Conservation (phyloP, 2,888 invertebrate species). For the Microchrysa polita region DNA sequence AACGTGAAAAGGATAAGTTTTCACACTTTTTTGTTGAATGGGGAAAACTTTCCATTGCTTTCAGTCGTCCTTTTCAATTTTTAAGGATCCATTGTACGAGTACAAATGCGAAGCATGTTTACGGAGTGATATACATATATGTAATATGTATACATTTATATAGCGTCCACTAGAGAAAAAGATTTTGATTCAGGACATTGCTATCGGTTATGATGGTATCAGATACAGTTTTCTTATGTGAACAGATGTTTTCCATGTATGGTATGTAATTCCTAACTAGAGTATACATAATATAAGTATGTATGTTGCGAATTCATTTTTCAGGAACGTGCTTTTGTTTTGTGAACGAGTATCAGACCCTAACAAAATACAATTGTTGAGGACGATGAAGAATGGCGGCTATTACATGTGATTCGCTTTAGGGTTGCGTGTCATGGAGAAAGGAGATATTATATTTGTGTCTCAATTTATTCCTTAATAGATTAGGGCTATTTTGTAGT, state of each 20-base stretch:
- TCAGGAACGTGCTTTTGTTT: constrained; percentile 11
- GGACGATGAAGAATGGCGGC: not conserved
- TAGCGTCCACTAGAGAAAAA: not conserved
- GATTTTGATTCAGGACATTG: not conserved
- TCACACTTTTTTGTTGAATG: not conserved
- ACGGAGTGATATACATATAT: not conserved
- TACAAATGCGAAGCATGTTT: not conserved
- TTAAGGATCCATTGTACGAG: constrained; percentile 20
- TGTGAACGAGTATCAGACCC: not conserved
- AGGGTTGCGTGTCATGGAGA: too few relatives aligned
- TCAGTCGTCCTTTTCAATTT: constrained; percentile 20
- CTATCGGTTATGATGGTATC: not conserved
- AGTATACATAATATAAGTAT: too few relatives aligned
- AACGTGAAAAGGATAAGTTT: constrained; percentile 31
- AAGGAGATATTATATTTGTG: too few relatives aligned
- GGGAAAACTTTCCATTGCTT: constrained; percentile 9
- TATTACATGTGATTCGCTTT: not conserved
- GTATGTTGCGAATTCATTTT: not conserved
- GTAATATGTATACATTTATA: not conserved
- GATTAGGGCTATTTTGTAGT: too few relatives aligned
- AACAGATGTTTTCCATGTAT: not conserved
- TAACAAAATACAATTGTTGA: not conserved
- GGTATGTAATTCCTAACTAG: not conserved
- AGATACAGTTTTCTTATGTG: not conserved
- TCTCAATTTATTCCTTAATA: too few relatives aligned